Percentiles rank a stretch among this genome's conserved stretches.
These are phyloP conservation scores for Pantherophis guttatus DNA, from an alignment of 2,113 vertebrate genomes.

Conservation along the genomic window DNA sequence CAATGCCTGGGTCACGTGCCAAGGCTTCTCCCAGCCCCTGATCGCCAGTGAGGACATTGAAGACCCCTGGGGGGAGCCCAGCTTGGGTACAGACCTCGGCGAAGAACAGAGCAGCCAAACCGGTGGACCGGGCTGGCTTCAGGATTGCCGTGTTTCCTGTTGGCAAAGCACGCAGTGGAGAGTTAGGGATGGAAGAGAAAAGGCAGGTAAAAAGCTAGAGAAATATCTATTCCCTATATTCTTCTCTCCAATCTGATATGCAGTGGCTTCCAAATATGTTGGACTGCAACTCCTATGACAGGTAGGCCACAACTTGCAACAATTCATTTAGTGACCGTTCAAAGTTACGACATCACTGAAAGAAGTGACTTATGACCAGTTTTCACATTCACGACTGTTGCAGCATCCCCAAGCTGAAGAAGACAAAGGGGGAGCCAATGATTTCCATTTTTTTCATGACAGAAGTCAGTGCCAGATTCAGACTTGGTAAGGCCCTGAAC, in stretches of 20 bases:
- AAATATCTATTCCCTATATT: neutral
- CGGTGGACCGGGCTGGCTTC: constrained; percentile 42
- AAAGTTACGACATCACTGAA: neutral
- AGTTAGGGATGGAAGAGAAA: neutral
- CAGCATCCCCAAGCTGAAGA: neutral
- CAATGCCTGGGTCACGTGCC: constrained; percentile 49
- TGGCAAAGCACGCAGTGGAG: neutral
- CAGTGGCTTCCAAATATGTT: neutral
- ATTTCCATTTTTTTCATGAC: neutral
- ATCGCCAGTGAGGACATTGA: constrained; percentile 64
- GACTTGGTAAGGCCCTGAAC: neutral
- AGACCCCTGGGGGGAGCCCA: constrained; percentile 55
- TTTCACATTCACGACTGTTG: neutral
- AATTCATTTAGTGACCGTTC: neutral
- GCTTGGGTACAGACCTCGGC: constrained; percentile 67
- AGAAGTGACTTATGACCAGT: neutral
- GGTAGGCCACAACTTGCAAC: neutral
- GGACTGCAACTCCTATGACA: neutral
- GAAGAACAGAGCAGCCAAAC: constrained; percentile 60
- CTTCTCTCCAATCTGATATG: neutral
- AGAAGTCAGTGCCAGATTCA: neutral
- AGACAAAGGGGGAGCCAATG: neutral
- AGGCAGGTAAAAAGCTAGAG: neutral
- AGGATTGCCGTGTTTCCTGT: constrained; percentile 67
- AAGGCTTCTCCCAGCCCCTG: constrained; percentile 42